These are phyloP conservation scores for Hylia prasina DNA, from an alignment of 2,113 vertebrate genomes.

Conservation along the genomic window DNA sequence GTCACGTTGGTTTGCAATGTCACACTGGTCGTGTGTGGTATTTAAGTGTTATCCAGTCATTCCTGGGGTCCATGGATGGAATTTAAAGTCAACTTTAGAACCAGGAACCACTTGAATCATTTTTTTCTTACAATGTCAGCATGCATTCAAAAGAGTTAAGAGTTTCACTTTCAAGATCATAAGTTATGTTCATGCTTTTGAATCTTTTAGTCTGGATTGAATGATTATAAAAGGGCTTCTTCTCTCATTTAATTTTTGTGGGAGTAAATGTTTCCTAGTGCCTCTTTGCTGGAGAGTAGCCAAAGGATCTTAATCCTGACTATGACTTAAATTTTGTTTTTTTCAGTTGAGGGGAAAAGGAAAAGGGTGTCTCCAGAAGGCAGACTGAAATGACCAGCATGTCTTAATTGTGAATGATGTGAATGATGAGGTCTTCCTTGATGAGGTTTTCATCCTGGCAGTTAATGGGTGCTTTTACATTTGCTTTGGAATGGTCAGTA, in stretches of 20 bases:
- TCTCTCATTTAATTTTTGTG: neutral
- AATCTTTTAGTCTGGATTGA: neutral
- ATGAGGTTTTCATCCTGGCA: too few species aligned
- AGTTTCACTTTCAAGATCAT: neutral
- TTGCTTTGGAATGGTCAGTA: neutral
- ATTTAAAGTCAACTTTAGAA: neutral
- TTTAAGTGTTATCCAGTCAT: neutral
- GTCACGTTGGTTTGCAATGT: neutral
- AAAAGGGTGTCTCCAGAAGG: neutral
- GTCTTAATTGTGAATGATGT: neutral
- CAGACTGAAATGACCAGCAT: neutral
- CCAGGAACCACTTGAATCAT: neutral
- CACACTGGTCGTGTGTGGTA: neutral
- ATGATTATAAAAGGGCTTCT: neutral
- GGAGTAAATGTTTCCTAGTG: neutral
- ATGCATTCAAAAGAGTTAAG: neutral
- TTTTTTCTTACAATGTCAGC: neutral
- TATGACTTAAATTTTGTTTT: neutral
- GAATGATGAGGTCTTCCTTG: neutral
- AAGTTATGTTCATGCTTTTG: neutral
- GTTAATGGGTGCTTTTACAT: neutral
- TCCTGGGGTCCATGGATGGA: neutral
- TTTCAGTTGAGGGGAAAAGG: neutral
- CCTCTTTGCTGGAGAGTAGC: neutral
- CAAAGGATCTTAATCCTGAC: neutral